phyloP scores from a whole-genome alignment of 2,888 invertebrate species.

The Cremastobaeus sp. region DNA sequence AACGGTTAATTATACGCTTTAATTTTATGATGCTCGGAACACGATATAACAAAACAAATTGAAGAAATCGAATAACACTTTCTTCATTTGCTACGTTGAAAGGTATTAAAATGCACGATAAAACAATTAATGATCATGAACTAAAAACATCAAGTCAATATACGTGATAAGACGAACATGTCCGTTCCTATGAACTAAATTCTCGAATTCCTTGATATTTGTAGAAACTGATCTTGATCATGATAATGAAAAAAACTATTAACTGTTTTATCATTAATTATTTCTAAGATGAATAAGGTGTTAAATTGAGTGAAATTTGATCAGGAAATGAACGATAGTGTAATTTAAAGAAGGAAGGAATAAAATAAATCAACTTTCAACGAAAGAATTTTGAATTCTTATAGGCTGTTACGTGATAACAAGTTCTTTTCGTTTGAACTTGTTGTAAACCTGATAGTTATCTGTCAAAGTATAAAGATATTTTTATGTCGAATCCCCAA shows the following conservation, averaged over 20 bases:
- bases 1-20: too few species aligned
- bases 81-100: slow-evolving; percentile 13
- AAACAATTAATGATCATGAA: slow-evolving; percentile 5
- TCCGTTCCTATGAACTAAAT: too few species aligned
- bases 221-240: too few species aligned
- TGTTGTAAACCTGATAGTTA: slow-evolving; percentile 5
- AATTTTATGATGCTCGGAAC: slow-evolving; percentile 7
- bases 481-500: too few species aligned
- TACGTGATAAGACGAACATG: too few species aligned
- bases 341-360: slow-evolving; percentile 6
- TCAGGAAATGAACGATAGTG: slow-evolving; percentile 5
- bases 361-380: slow-evolving; percentile 27
- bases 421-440: slow-evolving; percentile 23
- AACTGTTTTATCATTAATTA: too few species aligned
- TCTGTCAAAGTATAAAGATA: slow-evolving; percentile 8
- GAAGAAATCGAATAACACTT: slow-evolving; percentile 20
- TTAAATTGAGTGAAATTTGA: too few species aligned
- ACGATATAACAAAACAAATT: slow-evolving; percentile 13
- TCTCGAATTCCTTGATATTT: too few species aligned
- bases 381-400: slow-evolving; percentile 32
- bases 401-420: slow-evolving; percentile 16
- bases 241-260: too few species aligned
- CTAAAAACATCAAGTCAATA: too few species aligned
- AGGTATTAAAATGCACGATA: slow-evolving; percentile 18
- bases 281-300: too few species aligned